phyloP scores from a whole-genome alignment of 1,140 invertebrate species.

The Frieseomelitta varia region DNA sequence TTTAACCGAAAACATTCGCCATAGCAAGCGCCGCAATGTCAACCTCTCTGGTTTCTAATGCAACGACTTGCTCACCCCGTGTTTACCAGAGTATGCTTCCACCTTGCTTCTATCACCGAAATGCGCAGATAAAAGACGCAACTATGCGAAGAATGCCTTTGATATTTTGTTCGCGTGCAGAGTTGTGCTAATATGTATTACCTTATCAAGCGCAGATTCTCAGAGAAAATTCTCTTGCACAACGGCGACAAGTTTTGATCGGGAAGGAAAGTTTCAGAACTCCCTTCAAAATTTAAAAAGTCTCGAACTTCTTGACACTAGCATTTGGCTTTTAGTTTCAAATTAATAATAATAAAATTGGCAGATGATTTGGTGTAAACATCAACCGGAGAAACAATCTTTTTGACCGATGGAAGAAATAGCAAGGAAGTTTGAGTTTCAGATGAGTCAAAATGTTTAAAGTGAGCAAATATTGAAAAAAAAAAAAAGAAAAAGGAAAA shows the following conservation, averaged over 20 bases:
- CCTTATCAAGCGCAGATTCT: background rate
- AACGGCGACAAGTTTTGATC: no score
- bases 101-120: background rate
- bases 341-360: no score
- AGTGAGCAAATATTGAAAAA: background rate
- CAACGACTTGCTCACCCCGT: background rate
- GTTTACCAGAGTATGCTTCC: no score
- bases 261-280: no score
- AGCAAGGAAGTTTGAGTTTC: no score
- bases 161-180: background rate
- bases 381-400: no score
- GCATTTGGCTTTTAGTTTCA: no score
- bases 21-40: slow-evolving; percentile 10
- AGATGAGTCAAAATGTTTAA: background rate
- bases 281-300: no score
- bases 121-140: slow-evolving; percentile 16
- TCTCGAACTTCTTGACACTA: no score
- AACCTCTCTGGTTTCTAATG: slow-evolving; percentile 33
- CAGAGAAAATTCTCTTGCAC: background rate
- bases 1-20: slow-evolving; percentile 43
- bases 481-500: no score
- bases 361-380: no score
- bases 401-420: no score
- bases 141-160: slow-evolving; percentile 6
- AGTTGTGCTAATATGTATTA: background rate